Conservation (phyloP, 1,140 invertebrate species). For the Acromyrmex heyeri region DNA sequence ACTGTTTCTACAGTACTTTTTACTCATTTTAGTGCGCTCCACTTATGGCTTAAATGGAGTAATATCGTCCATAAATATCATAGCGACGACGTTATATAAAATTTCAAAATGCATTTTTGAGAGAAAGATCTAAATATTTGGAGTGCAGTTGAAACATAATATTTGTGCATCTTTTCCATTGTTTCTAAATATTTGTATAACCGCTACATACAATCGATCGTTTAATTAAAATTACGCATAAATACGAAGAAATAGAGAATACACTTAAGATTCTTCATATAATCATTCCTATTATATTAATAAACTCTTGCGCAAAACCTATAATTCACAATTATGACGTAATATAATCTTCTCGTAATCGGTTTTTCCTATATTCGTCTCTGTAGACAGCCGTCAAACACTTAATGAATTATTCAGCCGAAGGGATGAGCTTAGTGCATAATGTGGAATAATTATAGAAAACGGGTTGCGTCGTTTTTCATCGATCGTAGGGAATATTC, state of each 20-base stretch:
- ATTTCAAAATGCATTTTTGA: neutral
- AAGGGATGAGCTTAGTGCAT: conserved; percentile 30
- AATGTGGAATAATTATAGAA: conserved; percentile 41
- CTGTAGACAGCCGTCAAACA: conserved; percentile 4
- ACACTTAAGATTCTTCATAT: neutral
- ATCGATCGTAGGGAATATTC: conserved; percentile 60
- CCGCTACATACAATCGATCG: neutral
- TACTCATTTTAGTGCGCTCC: neutral
- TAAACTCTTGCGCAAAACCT: neutral
- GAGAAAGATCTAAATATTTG: neutral
- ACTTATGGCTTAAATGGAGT: conserved; percentile 13
- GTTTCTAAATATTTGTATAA: no score
- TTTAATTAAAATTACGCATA: neutral
- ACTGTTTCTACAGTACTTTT: conserved; percentile 21
- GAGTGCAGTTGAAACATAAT: neutral
- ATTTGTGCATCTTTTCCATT: neutral
- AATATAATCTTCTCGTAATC: conserved; percentile 30
- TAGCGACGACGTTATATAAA: neutral
- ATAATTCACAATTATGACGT: neutral
- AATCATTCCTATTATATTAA: neutral
- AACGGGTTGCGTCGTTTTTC: conserved; percentile 3
- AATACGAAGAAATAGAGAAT: no score
- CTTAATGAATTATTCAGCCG: conserved; percentile 28
- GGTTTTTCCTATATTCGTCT: conserved; percentile 25
- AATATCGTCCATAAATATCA: conserved; percentile 12